Conservation (phyloP, 2,113 vertebrate genomes). For the Mesoclemmys tuberculata region DNA sequence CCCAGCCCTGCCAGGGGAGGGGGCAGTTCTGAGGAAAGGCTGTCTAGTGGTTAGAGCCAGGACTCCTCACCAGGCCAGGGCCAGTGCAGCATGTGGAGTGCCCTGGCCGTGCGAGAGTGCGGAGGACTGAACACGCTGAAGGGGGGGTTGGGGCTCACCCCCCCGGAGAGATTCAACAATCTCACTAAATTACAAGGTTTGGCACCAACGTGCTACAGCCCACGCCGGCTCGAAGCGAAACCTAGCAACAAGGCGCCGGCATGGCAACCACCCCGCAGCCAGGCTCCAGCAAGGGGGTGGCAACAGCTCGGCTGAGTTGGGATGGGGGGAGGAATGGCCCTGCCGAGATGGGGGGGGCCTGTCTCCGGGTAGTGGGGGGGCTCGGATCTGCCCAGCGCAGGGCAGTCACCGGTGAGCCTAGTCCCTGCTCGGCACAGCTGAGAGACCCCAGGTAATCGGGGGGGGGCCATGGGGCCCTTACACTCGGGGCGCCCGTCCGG, state of each 20-base stretch:
- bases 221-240: slow-evolving; percentile 64
- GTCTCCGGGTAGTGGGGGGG: not conserved
- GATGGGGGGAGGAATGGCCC: too few species aligned
- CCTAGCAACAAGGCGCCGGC: slow-evolving; percentile 67
- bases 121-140: not conserved
- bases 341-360: not conserved
- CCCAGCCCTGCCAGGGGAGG: not conserved
- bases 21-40: not conserved
- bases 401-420: too few species aligned
- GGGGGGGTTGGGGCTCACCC: not conserved
- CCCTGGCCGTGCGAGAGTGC: not conserved
- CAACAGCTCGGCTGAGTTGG: not conserved
- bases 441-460: not conserved
- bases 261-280: slow-evolving; percentile 51
- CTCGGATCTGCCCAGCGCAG: not conserved
- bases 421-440: not conserved
- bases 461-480: too few species aligned
- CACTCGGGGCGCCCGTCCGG: not conserved
- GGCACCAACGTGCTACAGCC: slow-evolving; percentile 51
- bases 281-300: not conserved
- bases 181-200: slow-evolving; percentile 34
- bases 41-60: not conserved
- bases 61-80: not conserved
- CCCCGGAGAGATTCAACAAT: slow-evolving; percentile 9
- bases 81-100: too few species aligned